Conservation (phyloP, 2,797 vertebrate genomes). For the Mycteria americana region DNA sequence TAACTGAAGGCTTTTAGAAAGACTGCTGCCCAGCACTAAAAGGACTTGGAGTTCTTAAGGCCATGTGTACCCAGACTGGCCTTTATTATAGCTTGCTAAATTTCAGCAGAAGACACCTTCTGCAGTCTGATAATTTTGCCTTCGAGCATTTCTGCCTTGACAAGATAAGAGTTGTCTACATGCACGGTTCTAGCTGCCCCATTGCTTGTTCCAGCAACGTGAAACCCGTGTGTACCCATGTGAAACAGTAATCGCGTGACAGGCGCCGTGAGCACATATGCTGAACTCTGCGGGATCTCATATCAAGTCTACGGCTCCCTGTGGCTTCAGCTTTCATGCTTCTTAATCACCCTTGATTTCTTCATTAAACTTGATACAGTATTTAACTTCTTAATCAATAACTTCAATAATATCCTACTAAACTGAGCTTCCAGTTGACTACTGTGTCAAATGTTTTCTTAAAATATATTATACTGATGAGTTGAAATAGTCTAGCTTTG, state of each 20-base stretch:
- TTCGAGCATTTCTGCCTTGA: not conserved
- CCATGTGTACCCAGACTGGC: not conserved
- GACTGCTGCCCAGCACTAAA: not conserved
- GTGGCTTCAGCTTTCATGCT: constrained; percentile 4
- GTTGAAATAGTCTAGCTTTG: not conserved
- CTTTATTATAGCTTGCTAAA: not conserved
- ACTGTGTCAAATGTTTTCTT: not conserved
- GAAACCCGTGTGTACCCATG: not conserved
- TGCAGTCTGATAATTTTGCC: not conserved
- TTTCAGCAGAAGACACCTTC: not conserved
- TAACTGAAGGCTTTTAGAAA: not conserved
- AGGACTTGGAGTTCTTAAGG: not conserved
- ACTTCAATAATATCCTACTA: not conserved
- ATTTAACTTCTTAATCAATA: not conserved
- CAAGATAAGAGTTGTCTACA: rapidly evolving
- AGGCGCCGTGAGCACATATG: rapidly evolving
- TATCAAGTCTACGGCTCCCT: not conserved
- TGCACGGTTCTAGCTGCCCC: not conserved
- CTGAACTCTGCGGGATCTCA: not conserved
- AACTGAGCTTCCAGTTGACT: not conserved
- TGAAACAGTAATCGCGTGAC: not conserved
- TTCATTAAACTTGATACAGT: constrained; percentile 15
- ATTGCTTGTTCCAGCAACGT: not conserved
- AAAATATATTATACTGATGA: not conserved
- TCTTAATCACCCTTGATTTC: not conserved